A percentile compares a stretch with the other conserved stretches of the same genome.
phyloP scores from a whole-genome alignment of 2,888 invertebrate genomes.

The Polydrusus tereticollis region DNA sequence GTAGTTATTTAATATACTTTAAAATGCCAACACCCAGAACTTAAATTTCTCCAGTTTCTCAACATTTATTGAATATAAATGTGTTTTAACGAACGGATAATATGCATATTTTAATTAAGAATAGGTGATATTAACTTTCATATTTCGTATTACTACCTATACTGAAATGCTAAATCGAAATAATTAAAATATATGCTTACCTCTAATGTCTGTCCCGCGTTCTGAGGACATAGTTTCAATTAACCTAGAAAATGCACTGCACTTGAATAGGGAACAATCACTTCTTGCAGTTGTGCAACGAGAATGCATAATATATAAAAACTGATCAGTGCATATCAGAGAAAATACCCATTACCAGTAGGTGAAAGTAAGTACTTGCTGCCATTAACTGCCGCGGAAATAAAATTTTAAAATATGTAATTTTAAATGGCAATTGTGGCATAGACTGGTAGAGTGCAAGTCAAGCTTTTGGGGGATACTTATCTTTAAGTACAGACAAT shows the following conservation, averaged over 20 bases:
- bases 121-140: background rate
- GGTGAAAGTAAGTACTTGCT: constrained; percentile 6
- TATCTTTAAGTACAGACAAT: no score
- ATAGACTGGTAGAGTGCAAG: no score
- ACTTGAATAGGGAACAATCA: background rate
- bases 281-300: background rate
- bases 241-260: constrained; percentile 10
- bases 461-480: no score
- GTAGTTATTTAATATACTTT: no score
- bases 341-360: constrained; percentile 12
- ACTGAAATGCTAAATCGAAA: background rate
- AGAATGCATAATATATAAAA: background rate
- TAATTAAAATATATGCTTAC: constrained; percentile 8
- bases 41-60: no score
- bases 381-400: background rate
- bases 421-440: no score
- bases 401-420: background rate
- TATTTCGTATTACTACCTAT: no score
- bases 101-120: no score
- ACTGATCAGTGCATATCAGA: background rate
- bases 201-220: background rate
- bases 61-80: no score
- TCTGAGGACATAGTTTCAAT: background rate
- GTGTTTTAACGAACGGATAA: no score
- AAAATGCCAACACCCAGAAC: no score